phyloP scores from a whole-genome alignment of 2,888 invertebrate genomes.

The Tuta absoluta region DNA sequence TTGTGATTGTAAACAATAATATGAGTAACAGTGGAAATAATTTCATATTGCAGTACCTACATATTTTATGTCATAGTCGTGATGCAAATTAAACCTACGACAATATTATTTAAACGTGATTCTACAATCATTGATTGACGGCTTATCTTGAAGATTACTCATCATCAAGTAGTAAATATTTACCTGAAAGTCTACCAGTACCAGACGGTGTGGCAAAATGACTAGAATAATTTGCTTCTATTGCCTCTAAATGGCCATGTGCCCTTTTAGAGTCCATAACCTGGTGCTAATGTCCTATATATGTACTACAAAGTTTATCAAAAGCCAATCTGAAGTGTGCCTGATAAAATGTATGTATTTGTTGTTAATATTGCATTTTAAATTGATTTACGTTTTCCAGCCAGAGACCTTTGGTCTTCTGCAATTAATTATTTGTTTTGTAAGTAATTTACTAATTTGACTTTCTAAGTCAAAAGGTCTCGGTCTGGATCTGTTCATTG shows the following conservation, averaged over 20 bases:
- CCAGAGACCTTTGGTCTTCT: not conserved
- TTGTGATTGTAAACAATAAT: not conserved
- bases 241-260: slow-evolving; percentile 1
- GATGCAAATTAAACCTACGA: not conserved
- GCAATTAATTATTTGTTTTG: slow-evolving; percentile 11
- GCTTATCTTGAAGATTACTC: not conserved
- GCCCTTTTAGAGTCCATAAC: slow-evolving; percentile 15
- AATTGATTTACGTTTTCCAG: slow-evolving; percentile 10
- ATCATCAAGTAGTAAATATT: slow-evolving; percentile 5
- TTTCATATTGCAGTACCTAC: not conserved
- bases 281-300: slow-evolving; percentile 15
- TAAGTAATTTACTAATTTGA: slow-evolving; percentile 5
- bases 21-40: no score
- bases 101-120: not conserved
- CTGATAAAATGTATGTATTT: not conserved
- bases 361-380: not conserved
- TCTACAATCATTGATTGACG: not conserved
- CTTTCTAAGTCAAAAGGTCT: slow-evolving; percentile 13
- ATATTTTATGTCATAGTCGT: not conserved
- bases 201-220: not conserved
- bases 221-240: not conserved
- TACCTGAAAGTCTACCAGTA: not conserved
- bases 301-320: slow-evolving; percentile 12
- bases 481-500: slow-evolving; percentile 12
- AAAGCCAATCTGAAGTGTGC: slow-evolving; percentile 5